These are phyloP conservation scores for Desmodus rotundus DNA, from an alignment of 2,113 vertebrate genomes.

Conservation along the genomic window DNA sequence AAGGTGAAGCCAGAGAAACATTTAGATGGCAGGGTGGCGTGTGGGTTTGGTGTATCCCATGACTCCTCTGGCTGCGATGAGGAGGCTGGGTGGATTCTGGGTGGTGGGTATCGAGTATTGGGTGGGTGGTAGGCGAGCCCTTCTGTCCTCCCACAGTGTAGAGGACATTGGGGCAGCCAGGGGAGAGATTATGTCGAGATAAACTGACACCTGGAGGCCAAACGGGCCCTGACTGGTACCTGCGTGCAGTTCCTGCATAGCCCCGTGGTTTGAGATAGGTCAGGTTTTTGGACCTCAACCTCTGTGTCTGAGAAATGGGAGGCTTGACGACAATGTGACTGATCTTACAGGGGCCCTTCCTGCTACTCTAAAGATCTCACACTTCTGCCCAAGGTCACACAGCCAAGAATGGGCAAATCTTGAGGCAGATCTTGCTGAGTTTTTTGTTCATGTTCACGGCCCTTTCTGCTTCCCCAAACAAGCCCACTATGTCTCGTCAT, in stretches of 20 bases:
- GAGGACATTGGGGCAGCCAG: background rate
- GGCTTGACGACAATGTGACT: background rate
- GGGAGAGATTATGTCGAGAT: background rate
- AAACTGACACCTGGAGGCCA: background rate
- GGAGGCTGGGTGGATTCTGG: rapidly evolving
- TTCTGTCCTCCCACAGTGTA: background rate
- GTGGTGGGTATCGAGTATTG: background rate
- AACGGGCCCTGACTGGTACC: background rate
- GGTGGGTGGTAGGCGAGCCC: background rate
- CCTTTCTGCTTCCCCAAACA: background rate
- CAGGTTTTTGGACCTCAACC: background rate
- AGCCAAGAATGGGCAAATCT: background rate
- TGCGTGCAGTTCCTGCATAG: background rate
- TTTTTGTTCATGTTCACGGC: background rate
- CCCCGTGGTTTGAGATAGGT: background rate
- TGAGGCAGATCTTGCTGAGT: background rate
- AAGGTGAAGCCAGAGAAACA: background rate
- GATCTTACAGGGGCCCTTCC: background rate
- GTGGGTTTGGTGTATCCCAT: no score
- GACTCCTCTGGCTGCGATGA: background rate
- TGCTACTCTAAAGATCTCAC: background rate
- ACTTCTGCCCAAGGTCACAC: background rate
- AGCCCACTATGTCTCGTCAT: background rate
- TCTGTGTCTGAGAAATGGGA: background rate
- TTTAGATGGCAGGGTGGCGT: background rate